Evolutionary conservation across 1,140 invertebrate genomes (phyloP), one percentile per base, ranked within the genome.

Genomic region (Drosophila funebris): DNA sequence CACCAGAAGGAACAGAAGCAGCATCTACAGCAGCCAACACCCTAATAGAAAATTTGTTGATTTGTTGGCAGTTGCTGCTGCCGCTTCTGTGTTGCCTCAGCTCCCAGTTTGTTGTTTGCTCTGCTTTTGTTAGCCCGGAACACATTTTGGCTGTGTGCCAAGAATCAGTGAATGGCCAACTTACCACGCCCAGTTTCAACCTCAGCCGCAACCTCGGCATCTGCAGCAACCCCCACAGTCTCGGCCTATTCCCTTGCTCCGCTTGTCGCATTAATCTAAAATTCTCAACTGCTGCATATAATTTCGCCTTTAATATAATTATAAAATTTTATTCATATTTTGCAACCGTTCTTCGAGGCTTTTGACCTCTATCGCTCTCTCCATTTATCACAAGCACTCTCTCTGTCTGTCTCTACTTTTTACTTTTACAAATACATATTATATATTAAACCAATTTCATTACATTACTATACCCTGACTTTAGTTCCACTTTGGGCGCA

Each of bases 361-460:
- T 22, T 13, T 16, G 7, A 11, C 9, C 31, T 33, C 1, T 33
- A 3, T 33, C 3, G 8, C 48, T 31, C 6, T 41, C 2, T 20
- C 29, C 48, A 18, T 13, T 20, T 16, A 3, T n/a, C n/a, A n/a
- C n/a, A n/a, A n/a, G n/a, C 8, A 14, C 13, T 16, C 18, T 29
- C 18, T 13, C 18, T 36, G 3, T 27, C 22, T 27, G 8, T 33
- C 9, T 53, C n/a, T n/a, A 1, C n/a, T n/a, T 24, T 6, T n/a
- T 3, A 11, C 24, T 24, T 39, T 29, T 44, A 39, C 41, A 48
- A 37, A 7, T 14, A 39, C 14, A 16, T 56, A 36, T 46, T 44
- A 37, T 54, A 63, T 70, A 39, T 70, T 66, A 48, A 73, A 60
- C 54, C 29, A 73, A 73, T 73, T 73, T 60, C 31, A 58, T 73